Evolutionary conservation across 2,797 vertebrate genomes (phyloP).

Genomic region (Mareca penelope): DNA sequence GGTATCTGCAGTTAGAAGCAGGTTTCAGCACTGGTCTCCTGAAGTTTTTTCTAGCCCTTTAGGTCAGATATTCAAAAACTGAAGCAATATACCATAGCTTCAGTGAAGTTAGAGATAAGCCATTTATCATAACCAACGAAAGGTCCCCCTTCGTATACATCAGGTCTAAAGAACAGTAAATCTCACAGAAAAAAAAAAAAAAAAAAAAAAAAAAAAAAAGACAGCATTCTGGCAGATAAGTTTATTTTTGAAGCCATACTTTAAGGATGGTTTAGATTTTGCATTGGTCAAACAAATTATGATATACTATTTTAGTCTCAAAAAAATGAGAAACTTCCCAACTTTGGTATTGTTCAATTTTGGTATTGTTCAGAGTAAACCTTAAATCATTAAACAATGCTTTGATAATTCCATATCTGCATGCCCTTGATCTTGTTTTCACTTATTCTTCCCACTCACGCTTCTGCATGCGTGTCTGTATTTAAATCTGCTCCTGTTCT

Average conservation of each 20-base stretch:
- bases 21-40: not conserved
- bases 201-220: not conserved
- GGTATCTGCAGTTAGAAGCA: not conserved
- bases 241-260: constrained; percentile 30
- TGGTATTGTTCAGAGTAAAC: not conserved
- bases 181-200: constrained; percentile 5
- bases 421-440: not conserved
- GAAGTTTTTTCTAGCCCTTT: constrained; percentile 33
- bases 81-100: not conserved
- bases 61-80: not conserved
- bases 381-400: not conserved
- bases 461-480: not conserved
- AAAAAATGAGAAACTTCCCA: not conserved
- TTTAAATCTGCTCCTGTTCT: not conserved
- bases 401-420: not conserved
- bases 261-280: constrained; percentile 14
- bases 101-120: not conserved
- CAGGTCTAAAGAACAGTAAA: constrained; percentile 32
- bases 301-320: not conserved
- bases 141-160: constrained; percentile 33
- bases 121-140: constrained; percentile 3
- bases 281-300: not conserved
- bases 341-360: not conserved
- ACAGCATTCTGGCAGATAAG: not conserved
- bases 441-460: not conserved